A percentile compares a stretch with the other conserved stretches of the same genome.
phyloP scores from a whole-genome alignment of 2,113 vertebrate genomes.

The Ploceus nigricollis region DNA sequence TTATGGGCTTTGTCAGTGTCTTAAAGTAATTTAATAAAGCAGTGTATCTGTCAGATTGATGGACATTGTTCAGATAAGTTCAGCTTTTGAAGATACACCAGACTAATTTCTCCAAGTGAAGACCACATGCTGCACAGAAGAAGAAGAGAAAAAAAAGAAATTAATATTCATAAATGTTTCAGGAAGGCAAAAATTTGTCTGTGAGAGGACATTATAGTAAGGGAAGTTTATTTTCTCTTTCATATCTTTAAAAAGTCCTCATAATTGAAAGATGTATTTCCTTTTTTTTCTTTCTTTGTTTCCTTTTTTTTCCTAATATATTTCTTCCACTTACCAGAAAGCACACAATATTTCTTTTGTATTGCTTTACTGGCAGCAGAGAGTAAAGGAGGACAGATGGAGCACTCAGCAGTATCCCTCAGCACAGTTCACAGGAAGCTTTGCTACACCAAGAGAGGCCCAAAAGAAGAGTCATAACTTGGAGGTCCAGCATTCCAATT shows the following conservation, averaged over 20 bases:
- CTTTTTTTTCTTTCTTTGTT: background rate
- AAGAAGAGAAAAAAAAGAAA: background rate
- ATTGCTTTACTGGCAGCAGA: background rate
- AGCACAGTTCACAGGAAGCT: background rate
- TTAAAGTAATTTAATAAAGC: conserved; percentile 48
- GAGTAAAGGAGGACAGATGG: background rate
- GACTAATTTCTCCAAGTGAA: background rate
- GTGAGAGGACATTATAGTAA: background rate
- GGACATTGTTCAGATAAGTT: conserved; percentile 3
- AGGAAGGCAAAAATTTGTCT: background rate
- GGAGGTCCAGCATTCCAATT: background rate
- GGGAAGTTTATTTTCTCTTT: background rate
- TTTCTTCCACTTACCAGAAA: background rate
- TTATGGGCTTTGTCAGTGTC: conserved; percentile 9
- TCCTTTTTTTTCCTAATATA: background rate
- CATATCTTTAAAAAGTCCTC: background rate
- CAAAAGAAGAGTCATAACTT: background rate
- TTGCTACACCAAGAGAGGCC: background rate
- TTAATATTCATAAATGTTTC: background rate
- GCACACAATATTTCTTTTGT: background rate
- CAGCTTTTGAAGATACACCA: background rate
- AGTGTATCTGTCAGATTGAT: background rate
- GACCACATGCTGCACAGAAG: background rate
- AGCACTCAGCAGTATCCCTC: background rate
- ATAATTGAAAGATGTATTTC: background rate